A percentile compares a stretch with the other conserved stretches of the same genome.
Evolutionary conservation across 2,113 vertebrate species (phyloP).

Genomic region (Vanacampus margaritifer): DNA sequence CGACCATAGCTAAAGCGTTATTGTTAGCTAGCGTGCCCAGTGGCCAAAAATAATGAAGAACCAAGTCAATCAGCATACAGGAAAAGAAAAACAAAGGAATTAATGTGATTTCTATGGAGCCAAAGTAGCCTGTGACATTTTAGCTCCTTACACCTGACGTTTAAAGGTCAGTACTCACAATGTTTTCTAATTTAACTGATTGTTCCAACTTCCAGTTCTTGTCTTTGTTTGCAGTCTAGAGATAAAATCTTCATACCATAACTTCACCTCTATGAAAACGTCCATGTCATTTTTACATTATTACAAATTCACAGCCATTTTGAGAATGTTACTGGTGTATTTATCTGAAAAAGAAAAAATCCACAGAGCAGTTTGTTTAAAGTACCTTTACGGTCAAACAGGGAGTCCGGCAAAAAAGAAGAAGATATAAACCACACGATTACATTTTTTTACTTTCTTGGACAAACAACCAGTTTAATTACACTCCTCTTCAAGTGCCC

Average conservation of each 20-base stretch:
- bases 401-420: background rate
- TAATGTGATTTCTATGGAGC: too few relatives aligned
- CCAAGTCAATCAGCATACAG: too few relatives aligned
- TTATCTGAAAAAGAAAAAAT: background rate
- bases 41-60: too few relatives aligned
- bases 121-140: background rate
- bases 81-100: too few relatives aligned
- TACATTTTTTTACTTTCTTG: conserved; percentile 10
- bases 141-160: background rate
- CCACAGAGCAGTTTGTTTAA: conserved; percentile 20
- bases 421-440: background rate
- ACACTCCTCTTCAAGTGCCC: conserved; percentile 15
- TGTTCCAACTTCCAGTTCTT: too few relatives aligned
- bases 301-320: background rate
- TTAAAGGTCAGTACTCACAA: too few relatives aligned
- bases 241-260: background rate
- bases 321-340: background rate
- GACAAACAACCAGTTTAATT: conserved; percentile 46
- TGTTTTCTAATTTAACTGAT: too few relatives aligned
- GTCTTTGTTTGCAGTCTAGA: background rate
- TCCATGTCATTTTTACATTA: background rate
- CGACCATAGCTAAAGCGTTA: background rate
- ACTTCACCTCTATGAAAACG: background rate
- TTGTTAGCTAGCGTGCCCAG: background rate
- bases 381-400: conserved; percentile 12